These are phyloP conservation scores for Polyommatus icarus DNA, from an alignment of 2,888 invertebrate genomes.

Conservation along the genomic window DNA sequence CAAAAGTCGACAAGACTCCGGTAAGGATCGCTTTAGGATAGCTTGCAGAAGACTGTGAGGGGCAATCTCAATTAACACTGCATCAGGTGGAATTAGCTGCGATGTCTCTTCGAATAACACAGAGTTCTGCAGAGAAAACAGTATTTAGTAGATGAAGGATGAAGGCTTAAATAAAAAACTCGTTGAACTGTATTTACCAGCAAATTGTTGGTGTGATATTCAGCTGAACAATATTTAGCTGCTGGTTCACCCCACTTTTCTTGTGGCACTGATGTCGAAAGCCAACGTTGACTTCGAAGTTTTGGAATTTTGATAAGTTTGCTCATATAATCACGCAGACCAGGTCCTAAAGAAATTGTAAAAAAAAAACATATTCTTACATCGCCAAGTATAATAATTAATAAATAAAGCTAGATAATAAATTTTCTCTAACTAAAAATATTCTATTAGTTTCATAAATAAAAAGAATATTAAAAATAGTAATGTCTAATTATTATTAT, in stretches of 20 bases:
- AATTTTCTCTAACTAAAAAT: no score
- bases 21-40: constrained; percentile 88
- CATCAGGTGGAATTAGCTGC: constrained; percentile 86
- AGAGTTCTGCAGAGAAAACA: constrained; percentile 73
- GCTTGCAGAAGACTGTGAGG: constrained; percentile 95
- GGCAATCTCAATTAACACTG: constrained; percentile 92
- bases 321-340: constrained; percentile 79
- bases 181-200: constrained; percentile 66
- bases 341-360: constrained; percentile 56
- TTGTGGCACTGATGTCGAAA: constrained; percentile 88
- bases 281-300: constrained; percentile 85
- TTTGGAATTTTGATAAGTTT: constrained; percentile 81
- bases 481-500: constrained; percentile 22
- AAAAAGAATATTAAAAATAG: no score
- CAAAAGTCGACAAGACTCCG: constrained; percentile 82
- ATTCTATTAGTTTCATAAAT: no score
- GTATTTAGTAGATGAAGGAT: no score
- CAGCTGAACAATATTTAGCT: constrained; percentile 83
- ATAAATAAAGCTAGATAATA: no score
- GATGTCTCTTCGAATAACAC: constrained; percentile 91
- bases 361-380: neutral
- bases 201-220: constrained; percentile 92
- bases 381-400: no score
- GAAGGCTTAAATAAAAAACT: no score
- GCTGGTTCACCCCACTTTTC: constrained; percentile 76